Evolutionary conservation across 2,113 vertebrate species (phyloP).

Genomic region (Arizona elegans): DNA sequence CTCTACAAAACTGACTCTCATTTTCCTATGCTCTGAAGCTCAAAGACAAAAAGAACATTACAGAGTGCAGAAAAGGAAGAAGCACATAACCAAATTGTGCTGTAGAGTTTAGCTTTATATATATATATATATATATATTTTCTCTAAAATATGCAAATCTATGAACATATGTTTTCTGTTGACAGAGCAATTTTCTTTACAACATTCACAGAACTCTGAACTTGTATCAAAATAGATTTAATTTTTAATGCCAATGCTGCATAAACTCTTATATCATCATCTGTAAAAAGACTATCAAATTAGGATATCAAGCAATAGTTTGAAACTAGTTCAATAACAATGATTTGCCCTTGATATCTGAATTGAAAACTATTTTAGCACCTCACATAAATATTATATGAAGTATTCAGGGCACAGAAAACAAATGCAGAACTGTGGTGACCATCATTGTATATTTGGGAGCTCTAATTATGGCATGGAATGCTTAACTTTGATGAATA

Average conservation of each 20-base stretch:
- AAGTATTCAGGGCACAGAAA: not conserved
- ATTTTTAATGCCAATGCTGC: not conserved
- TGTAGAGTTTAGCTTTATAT: too few relatives aligned
- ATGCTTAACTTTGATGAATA: not conserved
- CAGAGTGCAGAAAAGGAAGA: not conserved
- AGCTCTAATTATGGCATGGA: not conserved
- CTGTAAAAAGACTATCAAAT: not conserved
- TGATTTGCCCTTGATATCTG: not conserved
- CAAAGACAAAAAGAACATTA: not conserved
- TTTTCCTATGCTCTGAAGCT: not conserved
- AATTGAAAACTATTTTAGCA: not conserved
- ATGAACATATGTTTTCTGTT: not conserved
- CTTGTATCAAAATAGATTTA: not conserved
- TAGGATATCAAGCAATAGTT: not conserved
- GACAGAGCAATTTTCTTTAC: not conserved
- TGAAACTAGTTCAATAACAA: not conserved
- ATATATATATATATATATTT: not conserved
- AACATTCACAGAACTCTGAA: not conserved
- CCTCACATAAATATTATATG: not conserved
- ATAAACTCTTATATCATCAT: not conserved
- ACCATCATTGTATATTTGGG: not conserved
- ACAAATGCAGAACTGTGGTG: not conserved
- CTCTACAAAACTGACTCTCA: not conserved
- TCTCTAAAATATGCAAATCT: not conserved
- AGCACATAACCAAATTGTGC: not conserved